Evolutionary conservation across 2,797 vertebrate species (phyloP), one percentile per base, ranked within the genome.

Genomic region (Sebastes nivosus): DNA sequence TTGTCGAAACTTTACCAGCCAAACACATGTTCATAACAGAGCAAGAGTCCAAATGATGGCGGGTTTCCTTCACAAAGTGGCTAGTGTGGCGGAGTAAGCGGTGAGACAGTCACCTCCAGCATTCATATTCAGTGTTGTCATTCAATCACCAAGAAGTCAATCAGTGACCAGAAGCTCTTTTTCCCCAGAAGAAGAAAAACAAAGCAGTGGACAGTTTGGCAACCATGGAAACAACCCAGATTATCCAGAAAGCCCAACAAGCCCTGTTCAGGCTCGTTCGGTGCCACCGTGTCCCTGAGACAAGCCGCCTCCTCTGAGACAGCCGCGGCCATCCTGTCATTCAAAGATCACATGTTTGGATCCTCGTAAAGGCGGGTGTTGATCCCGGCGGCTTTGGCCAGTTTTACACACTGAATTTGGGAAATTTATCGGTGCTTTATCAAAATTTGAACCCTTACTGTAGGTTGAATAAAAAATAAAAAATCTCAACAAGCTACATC

Each of bases 151-250:
- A 84, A 18, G 32, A 72, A 75, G 72, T 79, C 86, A 75, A 77
- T 84, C 74, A 75, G 89, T 80, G 82, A 87, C 85, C 75, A 57
- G 32, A 80, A 85, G 72, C 66, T 70, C 34, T n/a, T 79, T 85
- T 72, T 36, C 24, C 29, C 67, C 67, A 16, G n/a, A 80, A 54
- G 68, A 80, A 85, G 69, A 79, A 75, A 86, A 83, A 79, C 69
- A 67, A 87, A 88, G 85, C 70, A 85, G 87, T 73, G 84, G 79
- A 89, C 52, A 90, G 88, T 82, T 82, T 81, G 68, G 75, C 67
- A 80, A 87, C 87, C 75, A 22, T 13, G 42, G 52, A 85, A 86
- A 82, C 24, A 67, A 61, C 77, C 79, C 75, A 83, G 60, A 83
- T 77, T 25, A 75, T 55, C 64, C 61, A 78, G 57, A 78, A 82